phyloP scores from a whole-genome alignment of 2,797 vertebrate genomes.

The Sebastes itinus region DNA sequence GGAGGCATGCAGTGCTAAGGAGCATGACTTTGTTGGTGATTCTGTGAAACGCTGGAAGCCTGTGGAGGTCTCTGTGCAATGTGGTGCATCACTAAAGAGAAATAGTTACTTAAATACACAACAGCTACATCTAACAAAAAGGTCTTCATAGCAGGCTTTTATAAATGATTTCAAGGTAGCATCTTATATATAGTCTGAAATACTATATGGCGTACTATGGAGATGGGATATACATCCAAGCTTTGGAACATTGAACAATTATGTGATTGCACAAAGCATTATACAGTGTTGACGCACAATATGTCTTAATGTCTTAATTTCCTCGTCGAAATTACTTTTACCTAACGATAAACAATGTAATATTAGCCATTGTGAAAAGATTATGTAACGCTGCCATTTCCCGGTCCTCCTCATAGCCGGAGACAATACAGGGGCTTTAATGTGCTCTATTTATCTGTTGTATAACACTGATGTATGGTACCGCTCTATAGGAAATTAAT shows the following conservation, averaged over 20 bases:
- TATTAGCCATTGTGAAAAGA: neutral
- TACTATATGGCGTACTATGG: neutral
- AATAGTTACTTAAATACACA: neutral
- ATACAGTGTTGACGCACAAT: neutral
- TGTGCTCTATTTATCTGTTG: slow-evolving; percentile 4
- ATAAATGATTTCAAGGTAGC: neutral
- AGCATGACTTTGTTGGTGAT: slow-evolving; percentile 23
- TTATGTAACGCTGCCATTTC: slow-evolving; percentile 18
- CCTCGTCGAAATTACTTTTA: neutral
- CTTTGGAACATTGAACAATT: neutral
- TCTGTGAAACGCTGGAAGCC: slow-evolving; percentile 29
- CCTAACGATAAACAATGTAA: neutral
- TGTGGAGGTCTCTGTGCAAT: slow-evolving; percentile 3
- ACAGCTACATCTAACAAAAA: neutral
- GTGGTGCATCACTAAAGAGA: neutral
- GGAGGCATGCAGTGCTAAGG: slow-evolving; percentile 42
- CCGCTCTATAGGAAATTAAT: neutral
- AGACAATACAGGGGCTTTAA: neutral
- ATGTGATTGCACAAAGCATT: neutral
- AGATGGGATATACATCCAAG: neutral
- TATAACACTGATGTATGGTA: slow-evolving; percentile 11
- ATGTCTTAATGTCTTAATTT: neutral
- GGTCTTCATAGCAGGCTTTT: neutral
- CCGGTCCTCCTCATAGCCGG: neutral
- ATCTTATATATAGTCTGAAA: neutral